phyloP scores from a whole-genome alignment of 2,797 vertebrate species.

The Geotrypetes seraphini region DNA sequence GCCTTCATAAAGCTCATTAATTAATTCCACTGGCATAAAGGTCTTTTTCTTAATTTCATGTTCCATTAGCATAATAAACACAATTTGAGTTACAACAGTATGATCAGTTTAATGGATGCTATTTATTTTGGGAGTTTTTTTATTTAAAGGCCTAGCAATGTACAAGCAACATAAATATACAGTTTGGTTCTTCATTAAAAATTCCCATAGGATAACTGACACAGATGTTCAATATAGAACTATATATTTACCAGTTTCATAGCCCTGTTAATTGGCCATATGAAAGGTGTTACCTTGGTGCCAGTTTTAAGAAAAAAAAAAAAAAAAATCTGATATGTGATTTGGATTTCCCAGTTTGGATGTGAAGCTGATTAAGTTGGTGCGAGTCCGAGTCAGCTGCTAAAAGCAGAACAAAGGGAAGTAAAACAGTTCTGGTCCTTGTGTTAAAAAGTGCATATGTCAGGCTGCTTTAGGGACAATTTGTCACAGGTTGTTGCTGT shows the following conservation, averaged over 20 bases:
- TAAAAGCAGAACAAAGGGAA: conserved; percentile 29
- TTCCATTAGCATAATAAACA: conserved; percentile 99
- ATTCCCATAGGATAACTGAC: conserved; percentile 73
- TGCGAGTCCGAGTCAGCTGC: conserved; percentile 17
- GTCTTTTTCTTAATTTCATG: conserved; percentile 99
- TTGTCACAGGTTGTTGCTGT: no score
- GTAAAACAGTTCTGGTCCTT: conserved; percentile 37
- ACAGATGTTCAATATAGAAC: conserved; percentile 74
- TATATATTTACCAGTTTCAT: conserved; percentile 62
- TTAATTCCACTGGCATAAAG: conserved; percentile 98
- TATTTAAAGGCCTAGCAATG: conserved; percentile 94
- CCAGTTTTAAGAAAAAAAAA: no score
- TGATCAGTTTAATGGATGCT: conserved; percentile 97
- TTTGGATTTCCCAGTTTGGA: conserved; percentile 47
- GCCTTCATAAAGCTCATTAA: conserved; percentile 97
- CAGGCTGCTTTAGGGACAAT: no score
- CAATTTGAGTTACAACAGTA: conserved; percentile 97
- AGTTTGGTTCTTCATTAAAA: conserved; percentile 79
- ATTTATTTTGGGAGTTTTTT: conserved; percentile 99
- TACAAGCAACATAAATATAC: conserved; percentile 84
- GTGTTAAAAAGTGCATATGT: no score
- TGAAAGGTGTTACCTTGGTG: conserved; percentile 69
- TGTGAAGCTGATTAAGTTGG: conserved; percentile 37
- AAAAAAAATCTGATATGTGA: conserved; percentile 39
- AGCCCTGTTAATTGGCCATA: conserved; percentile 65